Conservation (phyloP, 2,113 vertebrate genomes). For the Myotis yumanensis region DNA sequence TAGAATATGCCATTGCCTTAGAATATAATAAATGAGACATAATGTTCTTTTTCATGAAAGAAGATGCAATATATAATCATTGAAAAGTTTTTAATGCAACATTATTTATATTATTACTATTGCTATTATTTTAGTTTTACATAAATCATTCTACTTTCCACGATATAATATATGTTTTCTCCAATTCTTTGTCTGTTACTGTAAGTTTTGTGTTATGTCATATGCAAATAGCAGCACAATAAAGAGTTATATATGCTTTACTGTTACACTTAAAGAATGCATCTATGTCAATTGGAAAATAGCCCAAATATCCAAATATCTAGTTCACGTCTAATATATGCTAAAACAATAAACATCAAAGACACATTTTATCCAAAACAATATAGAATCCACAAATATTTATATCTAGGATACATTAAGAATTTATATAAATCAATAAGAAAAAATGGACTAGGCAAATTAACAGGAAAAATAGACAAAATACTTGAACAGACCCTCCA, state of each 20-base stretch:
- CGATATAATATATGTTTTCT: background rate
- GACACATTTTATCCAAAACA: background rate
- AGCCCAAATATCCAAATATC: background rate
- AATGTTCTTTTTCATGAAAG: background rate
- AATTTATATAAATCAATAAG: background rate
- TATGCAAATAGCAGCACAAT: background rate
- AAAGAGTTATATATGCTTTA: background rate
- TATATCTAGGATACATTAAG: background rate
- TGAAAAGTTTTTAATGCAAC: no score
- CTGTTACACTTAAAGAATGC: background rate
- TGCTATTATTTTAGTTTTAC: background rate
- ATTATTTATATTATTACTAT: no score
- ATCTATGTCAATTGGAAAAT: background rate
- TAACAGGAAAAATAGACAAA: background rate
- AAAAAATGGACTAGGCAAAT: background rate
- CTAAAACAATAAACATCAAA: background rate
- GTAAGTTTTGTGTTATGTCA: background rate
- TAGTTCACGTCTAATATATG: background rate
- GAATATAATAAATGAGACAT: background rate
- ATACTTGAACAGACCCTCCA: background rate
- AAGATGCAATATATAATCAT: background rate
- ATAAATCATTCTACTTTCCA: background rate
- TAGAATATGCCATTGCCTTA: background rate
- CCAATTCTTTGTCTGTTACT: background rate
- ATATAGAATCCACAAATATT: background rate